Evolutionary conservation across 2,888 invertebrate genomes (phyloP), one percentile per base, ranked within the genome.

Genomic region (Drosophila glabriapex): DNA sequence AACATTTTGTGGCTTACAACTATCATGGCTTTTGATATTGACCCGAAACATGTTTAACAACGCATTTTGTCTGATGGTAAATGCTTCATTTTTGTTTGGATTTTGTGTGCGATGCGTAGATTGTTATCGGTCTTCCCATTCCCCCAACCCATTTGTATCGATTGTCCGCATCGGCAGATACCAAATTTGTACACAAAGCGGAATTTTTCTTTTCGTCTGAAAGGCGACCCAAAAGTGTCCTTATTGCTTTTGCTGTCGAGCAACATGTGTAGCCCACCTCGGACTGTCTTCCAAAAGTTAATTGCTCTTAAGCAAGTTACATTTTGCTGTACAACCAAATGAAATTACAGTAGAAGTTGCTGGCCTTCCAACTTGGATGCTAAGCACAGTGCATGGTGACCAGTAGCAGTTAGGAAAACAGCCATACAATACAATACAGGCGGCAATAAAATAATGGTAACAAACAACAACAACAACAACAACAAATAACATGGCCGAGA

Each of bases 1-100:
- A 85, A 86, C 85, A 90, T 85, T 88, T 84, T 91, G 89, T 82
- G 91, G 91, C 82, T 86, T 84, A 84, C 83, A 91, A 87, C 89
- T 91, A 89, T 83, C 80, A 89, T 83, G 85, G 90, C 91, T 89
- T 89, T 90, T 91, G 82, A 85, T 90, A 90, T 90, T 91, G 91
- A 90, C 91, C 91, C 84, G 80, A 89, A 90, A 85, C 82, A 83
- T 85, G 84, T 87, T 89, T 85, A 90, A 82, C 77, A 76, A 80
- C 82, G 76, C 83, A 88, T 83, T 88, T 85, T 81, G 76, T 81
- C 79, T 74, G 68, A 69, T 63, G 59, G 65, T 70, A 83, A 82
- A 80, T 82, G 75, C 66, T 80, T 73, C 63, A 78, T 74, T 80
- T 70, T 62, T 72, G 73, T 71, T 77, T 66, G 69, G 52, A 59